A percentile compares a stretch with the other conserved stretches of the same genome.
Evolutionary conservation across 1,140 invertebrate genomes (phyloP).

Genomic region (Nasonia giraulti): DNA sequence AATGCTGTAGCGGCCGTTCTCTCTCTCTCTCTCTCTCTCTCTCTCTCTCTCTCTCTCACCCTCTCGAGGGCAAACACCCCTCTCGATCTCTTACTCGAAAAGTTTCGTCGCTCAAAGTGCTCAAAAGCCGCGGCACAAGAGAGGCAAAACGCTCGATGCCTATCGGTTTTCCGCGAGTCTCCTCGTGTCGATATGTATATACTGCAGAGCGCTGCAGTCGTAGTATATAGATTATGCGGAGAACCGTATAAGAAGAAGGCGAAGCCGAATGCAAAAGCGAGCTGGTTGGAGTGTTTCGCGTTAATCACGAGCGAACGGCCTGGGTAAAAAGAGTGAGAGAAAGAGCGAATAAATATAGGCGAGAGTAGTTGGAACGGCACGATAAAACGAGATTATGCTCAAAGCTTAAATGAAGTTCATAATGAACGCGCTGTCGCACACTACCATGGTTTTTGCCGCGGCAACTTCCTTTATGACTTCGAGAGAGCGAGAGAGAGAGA

Average conservation of each 20-base stretch:
- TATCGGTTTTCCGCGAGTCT: too few relatives aligned
- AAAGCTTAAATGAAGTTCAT: conserved; percentile 42
- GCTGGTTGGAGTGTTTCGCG: not conserved
- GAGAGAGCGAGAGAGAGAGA: not conserved
- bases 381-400: conserved; percentile 37
- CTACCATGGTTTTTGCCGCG: not conserved
- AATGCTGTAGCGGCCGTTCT: not conserved
- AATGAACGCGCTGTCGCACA: conserved; percentile 14
- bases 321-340: not conserved
- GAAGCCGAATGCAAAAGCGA: not conserved
- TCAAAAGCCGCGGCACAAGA: too few relatives aligned
- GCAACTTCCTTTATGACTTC: conserved; percentile 19
- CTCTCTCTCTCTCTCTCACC: not conserved
- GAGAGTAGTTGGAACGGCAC: not conserved
- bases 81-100: not conserved
- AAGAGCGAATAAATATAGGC: conserved; percentile 20
- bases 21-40: not conserved
- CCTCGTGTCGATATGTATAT: too few relatives aligned
- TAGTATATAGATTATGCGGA: not conserved
- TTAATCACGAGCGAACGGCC: conserved; percentile 2
- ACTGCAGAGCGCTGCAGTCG: too few relatives aligned
- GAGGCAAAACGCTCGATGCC: too few relatives aligned
- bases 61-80: conserved; percentile 18
- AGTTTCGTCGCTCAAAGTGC: not conserved
- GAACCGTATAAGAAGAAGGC: not conserved